Evolutionary conservation across 2,888 invertebrate species (phyloP).

Genomic region (Alsophila aescularia): DNA sequence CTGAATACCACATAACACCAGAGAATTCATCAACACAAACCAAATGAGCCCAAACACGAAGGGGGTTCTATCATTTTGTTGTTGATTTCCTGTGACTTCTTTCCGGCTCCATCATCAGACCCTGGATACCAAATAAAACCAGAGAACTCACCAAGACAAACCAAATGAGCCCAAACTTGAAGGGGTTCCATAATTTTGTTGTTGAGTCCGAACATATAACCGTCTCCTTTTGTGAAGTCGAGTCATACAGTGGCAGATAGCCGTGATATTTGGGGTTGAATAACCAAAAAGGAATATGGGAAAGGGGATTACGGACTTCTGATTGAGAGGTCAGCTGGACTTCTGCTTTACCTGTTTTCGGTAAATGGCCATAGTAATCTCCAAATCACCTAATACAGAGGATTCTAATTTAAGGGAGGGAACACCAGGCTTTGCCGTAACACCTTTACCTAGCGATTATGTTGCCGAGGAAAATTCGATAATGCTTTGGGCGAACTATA

Average conservation of each 20-base stretch:
- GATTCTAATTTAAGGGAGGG: background rate
- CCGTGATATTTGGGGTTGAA: background rate
- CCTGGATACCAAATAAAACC: too few species aligned
- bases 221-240: too few species aligned
- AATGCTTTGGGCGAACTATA: conserved; percentile 48
- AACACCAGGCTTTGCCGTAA: conserved; percentile 8
- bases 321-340: background rate
- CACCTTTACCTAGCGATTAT: conserved; percentile 13
- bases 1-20: too few species aligned
- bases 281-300: background rate
- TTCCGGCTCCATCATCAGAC: too few species aligned
- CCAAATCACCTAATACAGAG: background rate
- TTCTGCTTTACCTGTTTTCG: conserved; percentile 2
- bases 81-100: too few species aligned
- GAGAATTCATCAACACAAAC: too few species aligned
- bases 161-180: too few species aligned
- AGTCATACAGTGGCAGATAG: background rate
- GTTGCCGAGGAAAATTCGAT: conserved; percentile 45
- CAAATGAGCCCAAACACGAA: too few species aligned
- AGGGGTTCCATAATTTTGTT: too few species aligned
- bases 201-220: too few species aligned
- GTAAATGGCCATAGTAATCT: conserved; percentile 2
- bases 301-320: background rate
- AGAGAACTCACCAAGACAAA: too few species aligned
- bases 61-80: too few species aligned